These are phyloP conservation scores for Notospermus geniculatus DNA, from an alignment of 1,140 invertebrate genomes.

Conservation along the genomic window DNA sequence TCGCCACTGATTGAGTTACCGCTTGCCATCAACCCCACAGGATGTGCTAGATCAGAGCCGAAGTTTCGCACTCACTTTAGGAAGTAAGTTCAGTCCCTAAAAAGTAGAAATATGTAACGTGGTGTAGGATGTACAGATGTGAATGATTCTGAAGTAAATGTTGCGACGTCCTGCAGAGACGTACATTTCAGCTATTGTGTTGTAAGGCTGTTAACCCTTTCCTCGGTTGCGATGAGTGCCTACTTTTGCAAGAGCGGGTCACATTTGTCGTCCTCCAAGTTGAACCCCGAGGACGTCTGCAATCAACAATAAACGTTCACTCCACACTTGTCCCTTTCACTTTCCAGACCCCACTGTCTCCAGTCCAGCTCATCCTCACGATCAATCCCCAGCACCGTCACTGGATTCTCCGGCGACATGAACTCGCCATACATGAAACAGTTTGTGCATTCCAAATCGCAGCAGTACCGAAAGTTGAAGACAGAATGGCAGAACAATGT, in stretches of 20 bases:
- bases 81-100: conserved; percentile 56
- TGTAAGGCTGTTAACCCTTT: too few relatives aligned
- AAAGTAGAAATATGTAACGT: too few relatives aligned
- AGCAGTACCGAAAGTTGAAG: conserved; percentile 99
- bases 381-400: conserved; percentile 51
- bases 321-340: too few relatives aligned
- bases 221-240: too few relatives aligned
- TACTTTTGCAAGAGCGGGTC: too few relatives aligned
- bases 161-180: too few relatives aligned
- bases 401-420: conserved; percentile 64
- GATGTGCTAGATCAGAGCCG: conserved; percentile 88
- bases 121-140: too few relatives aligned
- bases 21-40: conserved; percentile 93
- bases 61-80: conserved; percentile 77
- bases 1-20: conserved; percentile 94
- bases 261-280: too few relatives aligned
- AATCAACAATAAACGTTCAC: too few relatives aligned
- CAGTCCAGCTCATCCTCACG: conserved; percentile 50
- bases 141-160: too few relatives aligned
- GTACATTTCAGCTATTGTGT: too few relatives aligned
- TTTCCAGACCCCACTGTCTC: conserved; percentile 50
- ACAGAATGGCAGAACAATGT: conserved; percentile 98
- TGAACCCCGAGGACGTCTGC: too few relatives aligned
- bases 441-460: conserved; percentile 96
- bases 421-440: conserved; percentile 93